Evolutionary conservation across 2,113 vertebrate species (phyloP), one percentile per base, ranked within the genome.

Genomic region (Dasypus novemcinctus): DNA sequence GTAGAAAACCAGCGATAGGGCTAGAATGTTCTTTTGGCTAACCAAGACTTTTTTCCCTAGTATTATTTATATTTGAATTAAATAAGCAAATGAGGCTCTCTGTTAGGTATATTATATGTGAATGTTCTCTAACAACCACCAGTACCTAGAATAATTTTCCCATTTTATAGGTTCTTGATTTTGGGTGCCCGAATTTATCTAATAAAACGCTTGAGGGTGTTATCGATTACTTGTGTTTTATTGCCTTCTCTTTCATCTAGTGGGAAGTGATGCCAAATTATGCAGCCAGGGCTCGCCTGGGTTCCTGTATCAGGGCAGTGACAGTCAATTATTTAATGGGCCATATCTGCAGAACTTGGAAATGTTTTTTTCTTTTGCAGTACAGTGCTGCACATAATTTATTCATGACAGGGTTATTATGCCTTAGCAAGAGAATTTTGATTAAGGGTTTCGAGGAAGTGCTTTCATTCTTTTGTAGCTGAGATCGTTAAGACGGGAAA

Each of bases 351-450:
- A 85, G 82, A 87, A 96, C 87, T 90, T 95, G 84, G 72, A 95
- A 87, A 96, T 61, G 84, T 66, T 86, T 87, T 95, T 88, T 94
- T 96, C 69, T 82, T 94, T 79, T 95, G 74, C 46, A 80, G 59
- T 61, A 82, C 76, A 96, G 12, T 89, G 78, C 84, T 83, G 80
- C 83, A 57, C 54, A 72, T 95, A 64, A 94, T 93, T 96, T 96
- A 94, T 96, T 96, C 93, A 91, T 92, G 72, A 74, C 46, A 96
- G 86, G 93, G 57, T 96, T 96, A 66, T 95, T 91, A 74, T 81
- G 63, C 87, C 59, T 97, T 91, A 75, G 84, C 82, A 74, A 93
- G 91, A 96, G 66, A 91, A 91, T 91, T 92, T 94, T 96, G 94
- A 96, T 94, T 46, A 93, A 92, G 14, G 41, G n/a, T 95, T 95